phyloP scores from a whole-genome alignment of 2,888 invertebrate species.

The Busseola fusca region DNA sequence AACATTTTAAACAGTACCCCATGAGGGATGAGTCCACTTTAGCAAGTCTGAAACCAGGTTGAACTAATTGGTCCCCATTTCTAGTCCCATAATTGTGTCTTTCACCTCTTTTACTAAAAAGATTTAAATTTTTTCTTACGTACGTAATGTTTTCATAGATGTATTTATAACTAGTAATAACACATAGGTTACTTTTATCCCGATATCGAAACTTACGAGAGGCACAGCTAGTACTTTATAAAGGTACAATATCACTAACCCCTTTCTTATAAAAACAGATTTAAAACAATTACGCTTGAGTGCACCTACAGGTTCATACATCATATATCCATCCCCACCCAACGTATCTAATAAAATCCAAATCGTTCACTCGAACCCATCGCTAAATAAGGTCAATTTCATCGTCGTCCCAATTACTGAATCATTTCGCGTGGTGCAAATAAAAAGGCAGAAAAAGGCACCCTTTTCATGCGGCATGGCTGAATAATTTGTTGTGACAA shows the following conservation, averaged over 20 bases:
- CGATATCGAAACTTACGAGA: no score
- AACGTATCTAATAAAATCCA: constrained; percentile 43
- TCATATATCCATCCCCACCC: constrained; percentile 15
- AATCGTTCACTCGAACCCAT: constrained; percentile 35
- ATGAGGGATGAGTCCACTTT: no score
- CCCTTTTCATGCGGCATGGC: constrained; percentile 77
- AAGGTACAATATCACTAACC: neutral
- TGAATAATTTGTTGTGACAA: constrained; percentile 83
- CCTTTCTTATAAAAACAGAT: neutral
- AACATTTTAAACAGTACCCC: no score
- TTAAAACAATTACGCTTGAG: neutral
- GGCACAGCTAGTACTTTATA: no score
- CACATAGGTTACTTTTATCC: no score
- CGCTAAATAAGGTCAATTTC: constrained; percentile 69
- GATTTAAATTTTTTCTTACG: no score
- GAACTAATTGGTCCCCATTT: no score
- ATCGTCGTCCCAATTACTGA: constrained; percentile 64
- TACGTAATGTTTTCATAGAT: no score
- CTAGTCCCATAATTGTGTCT: no score
- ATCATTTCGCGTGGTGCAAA: constrained; percentile 66
- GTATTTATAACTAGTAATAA: no score
- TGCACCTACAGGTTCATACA: constrained; percentile 12
- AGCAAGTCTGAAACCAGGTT: no score
- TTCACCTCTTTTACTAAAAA: no score
- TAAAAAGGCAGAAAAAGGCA: constrained; percentile 64